Percentiles rank a stretch among this genome's conserved stretches.
Evolutionary conservation across 2,888 invertebrate species (phyloP).

Genomic region (Epinotia demarniana): DNA sequence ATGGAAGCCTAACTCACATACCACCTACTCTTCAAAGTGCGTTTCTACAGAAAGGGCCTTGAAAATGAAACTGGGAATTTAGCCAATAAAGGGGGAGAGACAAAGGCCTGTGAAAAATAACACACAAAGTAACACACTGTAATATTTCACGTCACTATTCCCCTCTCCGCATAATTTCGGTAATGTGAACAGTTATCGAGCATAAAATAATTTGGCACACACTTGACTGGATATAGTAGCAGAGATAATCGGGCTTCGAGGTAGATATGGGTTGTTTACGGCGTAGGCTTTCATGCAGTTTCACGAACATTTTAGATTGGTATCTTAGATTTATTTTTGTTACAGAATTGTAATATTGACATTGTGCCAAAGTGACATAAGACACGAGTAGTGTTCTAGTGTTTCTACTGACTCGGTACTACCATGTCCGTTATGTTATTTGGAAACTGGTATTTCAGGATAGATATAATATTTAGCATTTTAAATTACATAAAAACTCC

Average conservation of each 20-base stretch:
- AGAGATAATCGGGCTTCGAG: constrained; percentile 33
- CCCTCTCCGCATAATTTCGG: constrained; percentile 69
- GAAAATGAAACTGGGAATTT: constrained; percentile 66
- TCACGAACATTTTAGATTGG: constrained; percentile 8
- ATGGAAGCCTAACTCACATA: constrained; percentile 7
- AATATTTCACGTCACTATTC: constrained; percentile 65
- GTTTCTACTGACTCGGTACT: not conserved
- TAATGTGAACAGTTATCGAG: constrained; percentile 46
- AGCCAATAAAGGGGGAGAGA: constrained; percentile 64
- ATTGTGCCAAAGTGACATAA: not conserved
- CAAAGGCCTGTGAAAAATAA: constrained; percentile 52
- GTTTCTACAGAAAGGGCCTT: constrained; percentile 29
- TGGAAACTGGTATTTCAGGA: too few species aligned
- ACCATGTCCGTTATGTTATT: too few species aligned
- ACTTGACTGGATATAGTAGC: constrained; percentile 39
- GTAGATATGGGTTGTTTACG: constrained; percentile 19
- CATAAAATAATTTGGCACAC: constrained; percentile 44
- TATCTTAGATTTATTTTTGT: not conserved
- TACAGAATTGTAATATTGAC: not conserved
- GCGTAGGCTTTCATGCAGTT: constrained; percentile 6
- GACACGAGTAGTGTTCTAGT: not conserved
- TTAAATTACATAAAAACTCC: too few species aligned
- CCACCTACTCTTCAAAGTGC: constrained; percentile 35
- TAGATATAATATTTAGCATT: too few species aligned
- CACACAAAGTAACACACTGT: constrained; percentile 47